phyloP scores from a whole-genome alignment of 64 coral and sea anemone species.

The Astreopora myriophthalma region DNA sequence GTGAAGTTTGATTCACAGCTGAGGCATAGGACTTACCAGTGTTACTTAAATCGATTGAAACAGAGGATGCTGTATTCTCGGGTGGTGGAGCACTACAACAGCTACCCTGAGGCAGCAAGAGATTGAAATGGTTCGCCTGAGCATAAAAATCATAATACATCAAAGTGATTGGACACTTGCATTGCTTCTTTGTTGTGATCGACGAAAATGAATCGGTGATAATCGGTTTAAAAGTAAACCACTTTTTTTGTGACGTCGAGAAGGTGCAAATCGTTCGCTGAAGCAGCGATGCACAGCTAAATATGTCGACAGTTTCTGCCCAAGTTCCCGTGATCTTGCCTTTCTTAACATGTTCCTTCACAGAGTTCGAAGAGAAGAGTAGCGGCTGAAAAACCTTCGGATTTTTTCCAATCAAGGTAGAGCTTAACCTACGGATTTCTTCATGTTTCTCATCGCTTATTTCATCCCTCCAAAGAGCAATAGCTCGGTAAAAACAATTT shows the following conservation, averaged over 20 bases:
- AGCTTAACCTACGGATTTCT: too few relatives aligned
- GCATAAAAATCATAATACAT: conserved; percentile 37
- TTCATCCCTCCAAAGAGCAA: too few relatives aligned
- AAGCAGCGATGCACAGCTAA: conserved; percentile 48
- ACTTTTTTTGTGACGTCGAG: conserved; percentile 12
- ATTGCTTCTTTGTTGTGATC: conserved; percentile 28
- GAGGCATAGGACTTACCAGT: neutral
- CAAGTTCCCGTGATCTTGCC: too few relatives aligned
- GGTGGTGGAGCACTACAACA: conserved; percentile 49
- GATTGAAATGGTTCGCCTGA: conserved; percentile 50
- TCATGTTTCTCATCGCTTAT: too few relatives aligned
- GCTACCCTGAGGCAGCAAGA: conserved; percentile 20
- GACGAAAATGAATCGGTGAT: conserved; percentile 12
- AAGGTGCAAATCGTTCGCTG: conserved; percentile 31
- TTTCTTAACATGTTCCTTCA: too few relatives aligned
- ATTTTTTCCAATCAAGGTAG: too few relatives aligned
- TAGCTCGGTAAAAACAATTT: too few relatives aligned
- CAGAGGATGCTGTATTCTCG: conserved; percentile 28
- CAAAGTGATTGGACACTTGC: conserved; percentile 36
- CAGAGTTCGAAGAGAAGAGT: too few relatives aligned
- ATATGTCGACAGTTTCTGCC: conserved; percentile 61
- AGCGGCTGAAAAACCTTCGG: too few relatives aligned
- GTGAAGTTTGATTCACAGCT: conserved; percentile 16
- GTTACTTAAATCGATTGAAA: conserved; percentile 6
- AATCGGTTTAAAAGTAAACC: neutral